Evolutionary conservation across 2,797 vertebrate genomes (phyloP).

Genomic region (Enteromius paludinosus): DNA sequence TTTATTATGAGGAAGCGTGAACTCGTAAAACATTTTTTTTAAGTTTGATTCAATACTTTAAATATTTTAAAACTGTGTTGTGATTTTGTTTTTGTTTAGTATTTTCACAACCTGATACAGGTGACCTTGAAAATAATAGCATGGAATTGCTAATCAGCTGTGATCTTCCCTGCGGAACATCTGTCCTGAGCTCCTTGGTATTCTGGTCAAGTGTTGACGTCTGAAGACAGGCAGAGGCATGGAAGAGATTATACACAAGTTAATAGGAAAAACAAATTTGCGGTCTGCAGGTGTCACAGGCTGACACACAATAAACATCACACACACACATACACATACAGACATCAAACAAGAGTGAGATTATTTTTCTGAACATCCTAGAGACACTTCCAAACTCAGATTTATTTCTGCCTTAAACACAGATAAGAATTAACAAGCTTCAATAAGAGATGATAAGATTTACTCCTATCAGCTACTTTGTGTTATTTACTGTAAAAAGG

Average conservation of each 20-base stretch:
- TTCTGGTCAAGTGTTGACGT: slow-evolving; percentile 44
- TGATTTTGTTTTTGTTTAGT: slow-evolving; percentile 18
- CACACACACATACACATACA: neutral
- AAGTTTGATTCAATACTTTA: too few relatives aligned
- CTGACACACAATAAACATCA: slow-evolving; percentile 30
- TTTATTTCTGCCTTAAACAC: slow-evolving; percentile 27
- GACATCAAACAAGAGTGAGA: slow-evolving; percentile 20
- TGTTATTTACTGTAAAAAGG: slow-evolving; percentile 32
- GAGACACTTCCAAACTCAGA: slow-evolving; percentile 21
- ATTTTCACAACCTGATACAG: slow-evolving; percentile 24
- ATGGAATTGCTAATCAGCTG: slow-evolving; percentile 50
- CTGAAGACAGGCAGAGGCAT: slow-evolving; percentile 34
- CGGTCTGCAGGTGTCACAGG: slow-evolving; percentile 25
- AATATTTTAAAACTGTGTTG: neutral
- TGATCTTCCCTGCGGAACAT: slow-evolving; percentile 44
- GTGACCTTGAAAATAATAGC: slow-evolving; percentile 48
- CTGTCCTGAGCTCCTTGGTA: slow-evolving; percentile 52
- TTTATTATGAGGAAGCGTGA: too few relatives aligned
- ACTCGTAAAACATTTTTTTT: too few relatives aligned
- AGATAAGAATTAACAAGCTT: slow-evolving; percentile 44
- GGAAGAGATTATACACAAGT: slow-evolving; percentile 37
- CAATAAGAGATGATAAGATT: slow-evolving; percentile 26
- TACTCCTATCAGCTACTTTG: neutral
- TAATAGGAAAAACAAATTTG: slow-evolving; percentile 44
- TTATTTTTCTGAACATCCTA: slow-evolving; percentile 16